Evolutionary conservation across 2,113 vertebrate species (phyloP), one percentile per base, ranked within the genome.

Genomic region (Sinocyclocheilus maitianheensis): DNA sequence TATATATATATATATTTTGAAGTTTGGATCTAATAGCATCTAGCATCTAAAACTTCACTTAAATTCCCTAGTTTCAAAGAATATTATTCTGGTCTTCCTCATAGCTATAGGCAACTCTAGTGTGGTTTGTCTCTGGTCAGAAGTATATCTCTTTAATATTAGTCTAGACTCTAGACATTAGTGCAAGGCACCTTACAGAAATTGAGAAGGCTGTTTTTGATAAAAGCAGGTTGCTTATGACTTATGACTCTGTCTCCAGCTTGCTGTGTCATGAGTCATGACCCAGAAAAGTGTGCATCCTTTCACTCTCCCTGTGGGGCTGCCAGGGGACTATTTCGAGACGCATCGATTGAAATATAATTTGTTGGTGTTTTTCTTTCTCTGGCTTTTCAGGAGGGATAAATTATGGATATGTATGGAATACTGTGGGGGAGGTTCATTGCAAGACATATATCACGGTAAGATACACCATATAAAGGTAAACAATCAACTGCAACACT

Each of bases 321-420:
- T 62, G 58, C 62, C 11, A 51, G 77, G 80, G 67, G 26, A 34
- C 81, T 74, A 40, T 86, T 87, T 86, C 48, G 11, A 89, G 84
- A 76, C 3, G 13, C 58, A 89, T 86, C 58, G 76, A 88, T 84
- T 75, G 40, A 53, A 71, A 78, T 79, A 30, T 89, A 48, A 77
- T 88, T 86, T 86, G 87, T 85, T 67, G 78, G 55, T 83, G 83
- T 85, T 58, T 81, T 22, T 77, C 76, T 85, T 65, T 85, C 71
- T 85, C 18, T 74, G 74, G 90, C 83, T 90, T 92, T 92, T 80
- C 86, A 97, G 96, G 91, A 93, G 96, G 90, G 96, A 97, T 93
- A 97, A 97, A 87, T 93, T 97, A 26, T 97, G 96, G 96, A 97
- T 97, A 88, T 96, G 95, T 91, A 96, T 97, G 96, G 96, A 97